These are phyloP conservation scores for Rhysida immarginata DNA, from an alignment of 1,140 invertebrate genomes.

Conservation along the genomic window DNA sequence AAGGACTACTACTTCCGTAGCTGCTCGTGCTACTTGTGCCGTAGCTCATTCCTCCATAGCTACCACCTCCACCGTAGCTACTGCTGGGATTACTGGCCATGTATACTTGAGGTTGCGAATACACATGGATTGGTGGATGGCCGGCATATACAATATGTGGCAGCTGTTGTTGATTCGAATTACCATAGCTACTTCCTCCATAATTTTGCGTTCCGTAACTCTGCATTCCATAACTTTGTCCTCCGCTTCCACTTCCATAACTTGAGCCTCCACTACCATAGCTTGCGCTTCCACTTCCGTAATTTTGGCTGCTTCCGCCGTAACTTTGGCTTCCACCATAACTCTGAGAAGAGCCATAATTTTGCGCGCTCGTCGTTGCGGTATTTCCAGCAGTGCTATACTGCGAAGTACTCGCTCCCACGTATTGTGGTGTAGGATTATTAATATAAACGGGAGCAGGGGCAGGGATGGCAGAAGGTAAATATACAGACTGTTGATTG, in stretches of 20 bases:
- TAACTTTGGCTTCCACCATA: neutral
- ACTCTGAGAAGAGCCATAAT: neutral
- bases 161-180: conserved; percentile 12
- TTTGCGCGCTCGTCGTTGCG: neutral
- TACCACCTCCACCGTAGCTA: neutral
- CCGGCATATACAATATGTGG: conserved; percentile 31
- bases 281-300: neutral
- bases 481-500: conserved; percentile 6
- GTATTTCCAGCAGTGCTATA: neutral
- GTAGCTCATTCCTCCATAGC: neutral
- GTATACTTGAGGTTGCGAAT: conserved; percentile 25
- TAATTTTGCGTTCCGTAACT: neutral
- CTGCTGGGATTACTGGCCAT: conserved; percentile 6
- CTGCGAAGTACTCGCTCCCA: neutral
- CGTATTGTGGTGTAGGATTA: conserved; percentile 15
- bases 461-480: conserved; percentile 19
- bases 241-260: neutral
- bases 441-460: conserved; percentile 23
- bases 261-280: neutral
- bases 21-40: neutral
- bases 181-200: neutral
- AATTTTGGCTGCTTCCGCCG: neutral
- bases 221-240: neutral
- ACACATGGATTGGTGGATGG: conserved; percentile 30
- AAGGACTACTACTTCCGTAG: neutral